These are phyloP conservation scores for Pseudococcus longispinus DNA, from an alignment of 2,888 invertebrate species.

Conservation along the genomic window DNA sequence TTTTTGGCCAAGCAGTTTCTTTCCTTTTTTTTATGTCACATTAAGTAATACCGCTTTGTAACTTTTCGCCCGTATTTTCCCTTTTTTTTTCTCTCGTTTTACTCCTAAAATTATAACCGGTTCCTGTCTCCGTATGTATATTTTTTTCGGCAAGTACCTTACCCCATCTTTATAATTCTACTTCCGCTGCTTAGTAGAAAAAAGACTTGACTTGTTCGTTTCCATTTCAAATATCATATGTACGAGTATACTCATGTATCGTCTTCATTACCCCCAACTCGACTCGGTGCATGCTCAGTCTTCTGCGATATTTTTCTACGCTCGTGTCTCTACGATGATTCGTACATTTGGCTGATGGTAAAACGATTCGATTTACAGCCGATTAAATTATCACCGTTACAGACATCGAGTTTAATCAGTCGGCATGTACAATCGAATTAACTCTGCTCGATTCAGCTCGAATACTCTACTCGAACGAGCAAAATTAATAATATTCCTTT, in stretches of 20 bases:
- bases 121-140: neutral
- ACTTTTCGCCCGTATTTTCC: neutral
- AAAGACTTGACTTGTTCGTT: neutral
- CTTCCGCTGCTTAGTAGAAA: neutral
- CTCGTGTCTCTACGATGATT: neutral
- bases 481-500: neutral
- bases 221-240: neutral
- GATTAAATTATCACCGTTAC: neutral
- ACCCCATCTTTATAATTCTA: neutral
- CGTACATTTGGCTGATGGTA: neutral
- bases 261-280: neutral
- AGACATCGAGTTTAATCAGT: neutral
- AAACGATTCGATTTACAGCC: neutral
- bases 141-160: neutral
- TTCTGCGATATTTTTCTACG: too few species aligned
- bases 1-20: constrained; percentile 17
- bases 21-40: neutral
- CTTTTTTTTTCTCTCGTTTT: neutral
- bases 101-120: neutral
- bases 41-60: constrained; percentile 2
- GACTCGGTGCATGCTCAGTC: neutral
- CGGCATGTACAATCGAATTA: neutral
- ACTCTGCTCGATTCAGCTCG: neutral
- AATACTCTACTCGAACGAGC: neutral
- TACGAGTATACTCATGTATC: neutral